Base-by-base conservation (phyloP, 2,888 invertebrate genomes). In the Choreutis nemorana region DNA sequence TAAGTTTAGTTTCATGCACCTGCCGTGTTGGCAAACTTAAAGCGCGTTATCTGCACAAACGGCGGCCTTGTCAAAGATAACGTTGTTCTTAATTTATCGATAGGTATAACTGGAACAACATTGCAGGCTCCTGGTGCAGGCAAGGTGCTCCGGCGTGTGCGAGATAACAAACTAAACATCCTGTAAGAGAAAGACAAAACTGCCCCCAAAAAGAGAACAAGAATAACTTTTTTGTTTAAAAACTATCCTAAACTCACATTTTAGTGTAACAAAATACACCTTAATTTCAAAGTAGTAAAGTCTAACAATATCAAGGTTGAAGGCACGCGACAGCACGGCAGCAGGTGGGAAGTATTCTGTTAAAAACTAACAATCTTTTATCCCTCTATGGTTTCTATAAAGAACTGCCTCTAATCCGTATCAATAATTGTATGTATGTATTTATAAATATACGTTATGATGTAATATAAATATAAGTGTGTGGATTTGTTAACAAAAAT, bases 151-250 rank as follows among this genome's bases (percentile, higher is more conserved):
- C 57, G 59, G 68, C 73, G 72, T 66, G 75, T 66, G 72, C 72
- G 54, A 64, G 75, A 77, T 75, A 75, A 72, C 64, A 60, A 52
- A 55, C 60, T 62, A 70, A 75, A 77, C 77, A 72, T 73, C 75
- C 71, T 65, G 63, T 50, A 44, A 47, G 60, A 65, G 55, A 61
- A 52, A 57, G 65, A 66, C 54, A 53, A 52, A 57, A 56, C 59
- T 54, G 56, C 61, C 49, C 47, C 50, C 52, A 42, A 42, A 55
- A 72, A 51, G 46, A 60, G 56, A 61, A 70, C 45, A 45, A 51
- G 45, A 50, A 38, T 50, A 44, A 48, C 43, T 65, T 70, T 65
- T 73, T 71, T 63, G 60, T 42, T 48, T 56, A 62, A 72, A 73
- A 68, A 68, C 63, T 50, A 45, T 48, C 52, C 44, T 44, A 26